phyloP scores from a whole-genome alignment of 1,140 invertebrate species.

The Drosophila yakuba region DNA sequence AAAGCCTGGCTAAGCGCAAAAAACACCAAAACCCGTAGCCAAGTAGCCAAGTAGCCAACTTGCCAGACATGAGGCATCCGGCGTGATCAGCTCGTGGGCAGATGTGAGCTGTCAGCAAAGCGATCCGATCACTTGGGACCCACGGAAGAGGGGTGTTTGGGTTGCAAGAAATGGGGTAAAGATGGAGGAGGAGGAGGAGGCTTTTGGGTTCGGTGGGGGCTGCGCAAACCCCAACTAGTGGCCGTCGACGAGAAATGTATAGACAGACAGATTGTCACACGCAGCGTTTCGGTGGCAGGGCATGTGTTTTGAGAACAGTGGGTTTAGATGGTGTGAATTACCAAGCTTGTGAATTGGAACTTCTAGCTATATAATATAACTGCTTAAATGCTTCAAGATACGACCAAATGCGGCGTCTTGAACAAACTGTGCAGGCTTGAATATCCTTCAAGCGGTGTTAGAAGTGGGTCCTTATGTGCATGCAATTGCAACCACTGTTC shows the following conservation, averaged over 20 bases:
- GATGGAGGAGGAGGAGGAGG: neutral
- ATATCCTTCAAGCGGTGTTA: no score
- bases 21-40: constrained; percentile 44
- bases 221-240: constrained; percentile 2
- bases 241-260: constrained; percentile 2
- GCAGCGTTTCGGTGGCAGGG: constrained; percentile 8
- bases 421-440: no score
- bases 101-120: constrained; percentile 54
- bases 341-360: neutral
- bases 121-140: constrained; percentile 9
- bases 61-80: constrained; percentile 54
- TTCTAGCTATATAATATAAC: no score
- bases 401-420: no score
- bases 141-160: neutral
- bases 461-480: neutral
- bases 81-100: constrained; percentile 69
- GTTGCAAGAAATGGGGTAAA: neutral
- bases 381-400: no score
- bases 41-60: constrained; percentile 33
- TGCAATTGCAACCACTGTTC: constrained; percentile 20
- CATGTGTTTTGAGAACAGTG: constrained; percentile 10
- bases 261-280: constrained; percentile 40
- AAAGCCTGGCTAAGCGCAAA: constrained; percentile 41
- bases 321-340: neutral
- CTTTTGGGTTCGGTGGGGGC: neutral